phyloP scores from a whole-genome alignment of 2,888 invertebrate genomes.

The Troides oblongomaculatus region DNA sequence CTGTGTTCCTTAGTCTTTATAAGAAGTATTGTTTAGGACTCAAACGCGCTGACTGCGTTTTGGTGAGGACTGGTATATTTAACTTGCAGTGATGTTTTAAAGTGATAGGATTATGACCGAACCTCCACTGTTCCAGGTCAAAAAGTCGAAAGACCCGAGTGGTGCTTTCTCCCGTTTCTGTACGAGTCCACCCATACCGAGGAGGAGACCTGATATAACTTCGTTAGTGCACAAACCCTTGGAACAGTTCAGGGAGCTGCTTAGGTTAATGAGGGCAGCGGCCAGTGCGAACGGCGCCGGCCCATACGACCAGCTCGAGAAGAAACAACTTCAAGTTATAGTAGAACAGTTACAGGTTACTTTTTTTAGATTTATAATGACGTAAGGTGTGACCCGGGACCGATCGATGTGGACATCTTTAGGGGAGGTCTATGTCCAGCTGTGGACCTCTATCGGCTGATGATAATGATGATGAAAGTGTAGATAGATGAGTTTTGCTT shows the following conservation, averaged over 20 bases:
- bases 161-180: slow-evolving; percentile 90
- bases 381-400: too few species aligned
- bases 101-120: too few species aligned
- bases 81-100: not conserved
- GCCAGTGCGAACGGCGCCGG: slow-evolving; percentile 62
- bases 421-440: too few species aligned
- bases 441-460: too few species aligned
- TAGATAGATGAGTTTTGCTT: too few species aligned
- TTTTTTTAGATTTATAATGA: not conserved
- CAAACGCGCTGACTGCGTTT: slow-evolving; percentile 90
- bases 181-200: slow-evolving; percentile 89
- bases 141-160: slow-evolving; percentile 86
- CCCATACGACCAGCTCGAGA: slow-evolving; percentile 71
- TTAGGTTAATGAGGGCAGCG: slow-evolving; percentile 71
- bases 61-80: slow-evolving; percentile 72
- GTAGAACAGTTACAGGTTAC: slow-evolving; percentile 72
- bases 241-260: slow-evolving; percentile 83
- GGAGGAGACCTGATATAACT: slow-evolving; percentile 90
- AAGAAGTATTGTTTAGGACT: slow-evolving; percentile 91
- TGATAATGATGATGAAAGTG: too few species aligned
- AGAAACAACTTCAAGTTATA: slow-evolving; percentile 72
- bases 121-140: slow-evolving; percentile 64
- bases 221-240: slow-evolving; percentile 91
- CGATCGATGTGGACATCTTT: too few species aligned
- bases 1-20: slow-evolving; percentile 87